Evolutionary conservation across 1,140 invertebrate genomes (phyloP).

Genomic region (Drosophila parabipectinata): DNA sequence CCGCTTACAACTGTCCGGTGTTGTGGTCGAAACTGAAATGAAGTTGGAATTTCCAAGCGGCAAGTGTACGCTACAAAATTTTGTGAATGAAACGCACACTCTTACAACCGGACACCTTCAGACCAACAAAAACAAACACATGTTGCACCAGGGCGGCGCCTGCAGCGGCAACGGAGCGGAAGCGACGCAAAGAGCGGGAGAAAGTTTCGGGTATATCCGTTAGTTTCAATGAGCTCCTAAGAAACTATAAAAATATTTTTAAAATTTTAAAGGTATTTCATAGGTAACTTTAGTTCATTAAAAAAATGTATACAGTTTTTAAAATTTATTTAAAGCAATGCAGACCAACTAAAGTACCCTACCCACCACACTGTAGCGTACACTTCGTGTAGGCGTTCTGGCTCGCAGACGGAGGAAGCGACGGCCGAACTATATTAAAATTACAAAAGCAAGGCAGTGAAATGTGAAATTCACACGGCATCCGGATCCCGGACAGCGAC

Average conservation of each 20-base stretch:
- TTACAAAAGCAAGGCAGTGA: slow-evolving; percentile 44
- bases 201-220: slow-evolving; percentile 46
- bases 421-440: slow-evolving; percentile 51
- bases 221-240: slow-evolving; percentile 14
- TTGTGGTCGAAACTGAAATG: slow-evolving; percentile 27
- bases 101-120: slow-evolving; percentile 29
- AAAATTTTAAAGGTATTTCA: too few relatives aligned
- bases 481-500: slow-evolving; percentile 8
- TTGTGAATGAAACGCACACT: slow-evolving; percentile 47
- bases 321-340: too few relatives aligned
- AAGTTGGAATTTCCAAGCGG: slow-evolving; percentile 29
- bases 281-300: too few relatives aligned
- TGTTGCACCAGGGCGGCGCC: slow-evolving; percentile 70
- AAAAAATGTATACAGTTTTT: too few relatives aligned
- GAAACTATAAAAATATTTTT: not conserved
- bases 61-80: slow-evolving; percentile 36
- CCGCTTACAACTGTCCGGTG: slow-evolving; percentile 8
- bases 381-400: not conserved
- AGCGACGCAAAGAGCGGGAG: slow-evolving; percentile 37
- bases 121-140: slow-evolving; percentile 41
- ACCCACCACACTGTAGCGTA: not conserved
- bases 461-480: slow-evolving; percentile 71
- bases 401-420: slow-evolving; percentile 43
- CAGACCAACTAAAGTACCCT: not conserved
- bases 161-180: slow-evolving; percentile 54